Evolutionary conservation across 2,113 vertebrate genomes (phyloP), one percentile per base, ranked within the genome.

Genomic region (Stegostoma tigrinum): DNA sequence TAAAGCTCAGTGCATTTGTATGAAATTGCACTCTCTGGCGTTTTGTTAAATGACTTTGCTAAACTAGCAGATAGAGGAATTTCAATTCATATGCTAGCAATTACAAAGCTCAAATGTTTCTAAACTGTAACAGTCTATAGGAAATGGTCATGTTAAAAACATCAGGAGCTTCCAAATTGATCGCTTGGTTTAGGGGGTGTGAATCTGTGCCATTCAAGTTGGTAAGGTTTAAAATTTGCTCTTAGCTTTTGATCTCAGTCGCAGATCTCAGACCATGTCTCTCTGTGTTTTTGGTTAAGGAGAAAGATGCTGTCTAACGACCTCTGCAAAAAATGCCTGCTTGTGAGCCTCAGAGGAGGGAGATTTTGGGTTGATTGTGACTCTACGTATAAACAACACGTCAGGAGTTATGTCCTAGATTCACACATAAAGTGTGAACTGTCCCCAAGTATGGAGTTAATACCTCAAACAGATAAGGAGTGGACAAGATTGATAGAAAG

Each of bases 11-110:
- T 66, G 55, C 87, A 19, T 61, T 64, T 64, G 89, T 64, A 61
- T 42, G n/a, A 67, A 93, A 66, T 66, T 38, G 61, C 89, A 21
- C n/a, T 66, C 55, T 93, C 61, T 93, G 1, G 7, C 89, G 38
- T 67, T 93, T 93, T 93, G 66, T 93, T 19, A 93, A 93, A 93
- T 93, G 19, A 61, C 15, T 91, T 52, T 2, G 8, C 89, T 93
- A 38, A 93, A 93, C 61, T 8, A 42, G 89, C 61, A 66, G 61
- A 38, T 38, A 66, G 61, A 67, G 17, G 15, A 91, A 91, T 91
- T 91, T 55, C 23, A 89, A 89, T 89, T 61, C 30, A 30, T 34
- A 61, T 91, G 87, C 87, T 91, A n/a, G 52, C 52, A 91, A 64
- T 64, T 91, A 64, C 34, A 64, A 91, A 64, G 15, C 55, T 0